phyloP scores from a whole-genome alignment of 2,797 vertebrate genomes.

The Clarias fuscus region DNA sequence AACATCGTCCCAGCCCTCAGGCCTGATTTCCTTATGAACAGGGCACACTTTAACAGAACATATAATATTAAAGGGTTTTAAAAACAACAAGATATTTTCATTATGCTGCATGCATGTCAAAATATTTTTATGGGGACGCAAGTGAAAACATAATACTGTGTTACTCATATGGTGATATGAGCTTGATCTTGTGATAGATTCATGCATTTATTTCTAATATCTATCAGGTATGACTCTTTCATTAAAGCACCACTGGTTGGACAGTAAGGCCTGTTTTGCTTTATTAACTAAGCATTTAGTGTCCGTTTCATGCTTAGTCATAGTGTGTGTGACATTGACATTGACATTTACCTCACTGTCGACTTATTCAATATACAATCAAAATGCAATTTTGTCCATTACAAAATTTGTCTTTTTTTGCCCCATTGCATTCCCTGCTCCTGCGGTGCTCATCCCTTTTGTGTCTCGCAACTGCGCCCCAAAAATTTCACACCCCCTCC shows the following conservation, averaged over 20 bases:
- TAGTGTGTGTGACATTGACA: no score
- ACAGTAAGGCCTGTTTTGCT: no score
- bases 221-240: not conserved
- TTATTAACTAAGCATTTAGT: no score
- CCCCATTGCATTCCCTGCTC: not conserved
- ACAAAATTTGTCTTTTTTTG: not conserved
- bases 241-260: not conserved
- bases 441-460: not conserved
- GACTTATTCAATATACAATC: not conserved
- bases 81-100: not conserved
- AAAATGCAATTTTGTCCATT: not conserved
- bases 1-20: constrained; percentile 22
- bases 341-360: no score
- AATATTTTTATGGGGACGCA: not conserved
- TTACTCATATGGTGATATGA: not conserved
- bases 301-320: not conserved
- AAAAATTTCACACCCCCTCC: constrained; percentile 18
- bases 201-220: not conserved
- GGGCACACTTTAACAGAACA: not conserved
- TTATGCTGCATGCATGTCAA: not conserved
- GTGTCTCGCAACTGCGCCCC: not conserved
- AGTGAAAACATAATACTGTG: not conserved
- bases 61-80: not conserved
- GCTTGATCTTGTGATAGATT: not conserved
- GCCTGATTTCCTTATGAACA: constrained; percentile 28